Percentiles rank a stretch among this genome's conserved stretches.
phyloP scores from a whole-genome alignment of 2,888 invertebrate genomes.

The Herminia tarsipennalis region DNA sequence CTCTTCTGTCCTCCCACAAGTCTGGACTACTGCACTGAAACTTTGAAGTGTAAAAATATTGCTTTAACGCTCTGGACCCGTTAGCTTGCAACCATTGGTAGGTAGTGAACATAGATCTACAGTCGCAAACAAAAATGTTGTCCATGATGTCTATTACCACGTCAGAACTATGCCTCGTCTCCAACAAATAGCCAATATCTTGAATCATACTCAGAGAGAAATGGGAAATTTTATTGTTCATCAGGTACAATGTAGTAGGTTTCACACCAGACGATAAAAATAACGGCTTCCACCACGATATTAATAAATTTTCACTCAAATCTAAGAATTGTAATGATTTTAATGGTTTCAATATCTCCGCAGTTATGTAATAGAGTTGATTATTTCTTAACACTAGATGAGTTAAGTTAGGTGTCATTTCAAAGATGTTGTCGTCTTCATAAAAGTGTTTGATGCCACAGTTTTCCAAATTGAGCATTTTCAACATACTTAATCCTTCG shows the following conservation, averaged over 20 bases:
- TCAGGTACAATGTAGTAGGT: slow-evolving; percentile 69
- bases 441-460: slow-evolving; percentile 77
- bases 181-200: slow-evolving; percentile 79
- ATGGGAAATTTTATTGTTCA: slow-evolving; percentile 84
- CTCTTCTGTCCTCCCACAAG: slow-evolving; percentile 73
- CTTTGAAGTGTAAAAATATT: slow-evolving; percentile 64
- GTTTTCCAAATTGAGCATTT: slow-evolving; percentile 77
- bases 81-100: slow-evolving; percentile 74
- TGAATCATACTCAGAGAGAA: slow-evolving; percentile 84
- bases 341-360: slow-evolving; percentile 73
- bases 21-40: slow-evolving; percentile 78
- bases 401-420: slow-evolving; percentile 77
- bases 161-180: slow-evolving; percentile 53
- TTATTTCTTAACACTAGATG: slow-evolving; percentile 82
- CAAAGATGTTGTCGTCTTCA: slow-evolving; percentile 78
- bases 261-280: slow-evolving; percentile 75
- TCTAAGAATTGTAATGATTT: slow-evolving; percentile 75
- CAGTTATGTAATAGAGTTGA: slow-evolving; percentile 70
- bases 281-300: slow-evolving; percentile 82
- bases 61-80: slow-evolving; percentile 59
- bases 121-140: slow-evolving; percentile 85
- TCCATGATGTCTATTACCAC: slow-evolving; percentile 75
- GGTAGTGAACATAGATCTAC: slow-evolving; percentile 73
- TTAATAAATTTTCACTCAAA: slow-evolving; percentile 80
- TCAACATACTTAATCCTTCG: slow-evolving; percentile 76